Conservation (phyloP, 2,113 vertebrate genomes). For the Cinclus cinclus region DNA sequence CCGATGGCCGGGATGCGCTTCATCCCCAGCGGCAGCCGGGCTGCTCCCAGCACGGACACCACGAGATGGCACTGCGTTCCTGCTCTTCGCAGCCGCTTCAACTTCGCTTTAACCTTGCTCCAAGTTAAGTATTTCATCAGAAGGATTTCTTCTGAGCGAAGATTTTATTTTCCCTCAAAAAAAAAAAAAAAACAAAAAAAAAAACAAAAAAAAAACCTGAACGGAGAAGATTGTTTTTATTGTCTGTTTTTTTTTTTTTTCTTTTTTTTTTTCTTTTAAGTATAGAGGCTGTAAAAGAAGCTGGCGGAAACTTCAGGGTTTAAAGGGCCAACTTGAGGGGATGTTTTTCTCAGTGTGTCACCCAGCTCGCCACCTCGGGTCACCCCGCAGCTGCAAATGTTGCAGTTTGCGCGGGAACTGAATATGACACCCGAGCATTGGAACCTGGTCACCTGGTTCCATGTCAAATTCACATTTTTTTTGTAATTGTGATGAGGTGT, state of each 20-base stretch:
- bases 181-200: no score
- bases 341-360: not conserved
- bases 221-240: slow-evolving; percentile 2
- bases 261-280: not conserved
- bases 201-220: not conserved
- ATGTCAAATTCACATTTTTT: not conserved
- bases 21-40: not conserved
- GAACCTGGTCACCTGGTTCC: not conserved
- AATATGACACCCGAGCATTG: not conserved
- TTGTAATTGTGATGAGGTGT: not conserved
- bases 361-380: not conserved
- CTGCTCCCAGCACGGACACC: not conserved
- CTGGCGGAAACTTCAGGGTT: not conserved
- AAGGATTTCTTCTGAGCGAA: slow-evolving; percentile 40
- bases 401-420: not conserved
- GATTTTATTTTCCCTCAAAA: slow-evolving; percentile 35
- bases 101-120: not conserved
- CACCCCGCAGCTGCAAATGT: not conserved
- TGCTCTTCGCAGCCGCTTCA: slow-evolving; percentile 22
- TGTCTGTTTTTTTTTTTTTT: not conserved
- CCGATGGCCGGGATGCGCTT: accelerated
- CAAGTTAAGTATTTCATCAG: slow-evolving; percentile 41
- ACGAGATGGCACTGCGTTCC: slow-evolving; percentile 75
- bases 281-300: not conserved
- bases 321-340: not conserved